phyloP scores from a whole-genome alignment of 1,140 invertebrate genomes.

The Helicoverpa armigera region DNA sequence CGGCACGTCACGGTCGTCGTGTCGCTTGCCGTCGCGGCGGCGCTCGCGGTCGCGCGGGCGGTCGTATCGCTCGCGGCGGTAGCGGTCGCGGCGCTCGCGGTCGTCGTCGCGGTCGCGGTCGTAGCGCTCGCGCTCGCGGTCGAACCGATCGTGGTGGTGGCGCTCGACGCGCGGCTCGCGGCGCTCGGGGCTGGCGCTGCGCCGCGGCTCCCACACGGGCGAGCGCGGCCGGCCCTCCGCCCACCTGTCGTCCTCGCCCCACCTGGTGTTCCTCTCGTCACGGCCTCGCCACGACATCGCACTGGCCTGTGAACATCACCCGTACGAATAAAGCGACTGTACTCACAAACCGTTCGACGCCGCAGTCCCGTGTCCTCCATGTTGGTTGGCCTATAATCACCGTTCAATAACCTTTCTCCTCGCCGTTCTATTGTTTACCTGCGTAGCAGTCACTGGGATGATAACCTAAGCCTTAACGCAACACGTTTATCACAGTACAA shows the following conservation, averaged over 20 bases:
- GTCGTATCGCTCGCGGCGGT: constrained; percentile 52
- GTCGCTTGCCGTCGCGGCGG: constrained; percentile 54
- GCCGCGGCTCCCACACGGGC: constrained; percentile 75
- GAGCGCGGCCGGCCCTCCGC: constrained; percentile 62
- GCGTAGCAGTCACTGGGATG: constrained; percentile 43
- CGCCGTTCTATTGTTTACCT: constrained; percentile 55
- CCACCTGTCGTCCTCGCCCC: constrained; percentile 66
- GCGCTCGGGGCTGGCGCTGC: constrained; percentile 68
- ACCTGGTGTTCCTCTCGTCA: constrained; percentile 73
- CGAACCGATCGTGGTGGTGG: constrained; percentile 68
- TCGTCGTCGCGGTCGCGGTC: constrained; percentile 60
- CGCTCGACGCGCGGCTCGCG: constrained; percentile 56
- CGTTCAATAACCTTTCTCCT: constrained; percentile 48
- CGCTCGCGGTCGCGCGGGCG: constrained; percentile 52
- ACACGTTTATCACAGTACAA: constrained; percentile 31
- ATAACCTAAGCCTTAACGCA: constrained; percentile 7
- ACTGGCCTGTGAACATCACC: constrained; percentile 79
- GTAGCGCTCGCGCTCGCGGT: constrained; percentile 54
- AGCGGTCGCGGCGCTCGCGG: constrained; percentile 57
- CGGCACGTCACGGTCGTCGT: constrained; percentile 58
- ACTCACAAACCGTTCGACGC: constrained; percentile 64
- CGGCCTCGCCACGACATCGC: constrained; percentile 80
- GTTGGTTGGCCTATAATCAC: constrained; percentile 32
- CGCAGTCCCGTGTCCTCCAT: constrained; percentile 41
- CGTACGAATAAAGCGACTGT: constrained; percentile 68